Base-by-base conservation (phyloP, 2,113 vertebrate genomes). In the Herpailurus yagouaroundi region DNA sequence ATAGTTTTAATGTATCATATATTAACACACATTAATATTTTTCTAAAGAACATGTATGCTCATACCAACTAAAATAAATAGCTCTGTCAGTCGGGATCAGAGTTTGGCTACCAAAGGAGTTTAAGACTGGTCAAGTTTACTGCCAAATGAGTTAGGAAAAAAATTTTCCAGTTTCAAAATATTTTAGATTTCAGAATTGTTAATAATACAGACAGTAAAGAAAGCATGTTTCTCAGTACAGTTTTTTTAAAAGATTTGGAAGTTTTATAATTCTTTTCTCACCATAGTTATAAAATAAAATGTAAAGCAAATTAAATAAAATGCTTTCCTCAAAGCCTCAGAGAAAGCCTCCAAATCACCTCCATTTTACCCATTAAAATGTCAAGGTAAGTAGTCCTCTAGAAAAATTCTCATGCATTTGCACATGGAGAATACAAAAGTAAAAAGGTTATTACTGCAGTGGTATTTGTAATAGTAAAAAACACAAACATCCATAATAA, bases 221-320 rank as follows among this genome's bases (percentile, higher is more conserved):
- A 97, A 96, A 96, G 23, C 66, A 63, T 9, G 8, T 36, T 79
- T 91, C 25, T 84, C 41, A 38, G 68, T 38, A 79, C 79, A 84
- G 95, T 14, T 48, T 82, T 82, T 66, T 90, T 1, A 48, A 82
- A 57, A 52, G 7, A 84, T n/a, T 57, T 89, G 41, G 5, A 94
- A 88, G 80, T 93, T 76, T 90, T 81, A 68, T 33, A 95, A 90
- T 74, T 73, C n/a, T 16, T 38, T 97, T 92, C 66, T 92, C 77
- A 87, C 16, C 52, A 95, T 31, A 68, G 27, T 25, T 88, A 45
- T 64, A 88, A 71, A 89, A 66, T 41, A 5, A 71, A 89, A 73
- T 31, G 3, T 60, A 81, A 96, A 89, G 36, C 96, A 82, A 90
- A 88, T 25, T n/a, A 71, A 91, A 93, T 48, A 7, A 60, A 83